A percentile compares a stretch with the other conserved stretches of the same genome.
These are phyloP conservation scores for Ophioninae sp. DNA, from an alignment of 2,888 invertebrate genomes.

Conservation along the genomic window DNA sequence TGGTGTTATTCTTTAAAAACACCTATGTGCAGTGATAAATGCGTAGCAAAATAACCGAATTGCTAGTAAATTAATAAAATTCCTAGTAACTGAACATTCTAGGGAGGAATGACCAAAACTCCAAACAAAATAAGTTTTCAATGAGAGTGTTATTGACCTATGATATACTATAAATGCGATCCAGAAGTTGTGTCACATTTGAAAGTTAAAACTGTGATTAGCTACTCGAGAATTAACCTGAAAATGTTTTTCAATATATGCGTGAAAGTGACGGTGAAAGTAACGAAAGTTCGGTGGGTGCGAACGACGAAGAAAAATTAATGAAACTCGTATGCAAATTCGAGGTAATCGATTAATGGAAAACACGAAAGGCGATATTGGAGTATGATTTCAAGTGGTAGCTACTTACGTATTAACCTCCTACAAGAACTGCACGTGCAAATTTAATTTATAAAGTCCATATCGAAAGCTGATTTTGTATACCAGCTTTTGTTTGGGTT, in stretches of 20 bases:
- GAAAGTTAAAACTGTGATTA: not conserved
- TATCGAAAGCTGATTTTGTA: not conserved
- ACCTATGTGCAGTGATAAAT: too few relatives aligned
- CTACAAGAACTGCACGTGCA: not conserved
- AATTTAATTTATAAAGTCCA: not conserved
- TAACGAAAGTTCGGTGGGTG: not conserved
- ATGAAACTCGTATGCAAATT: not conserved
- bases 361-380: not conserved
- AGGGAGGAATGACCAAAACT: too few relatives aligned
- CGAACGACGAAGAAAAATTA: not conserved
- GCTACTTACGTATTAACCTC: not conserved
- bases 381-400: not conserved
- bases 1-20: too few relatives aligned
- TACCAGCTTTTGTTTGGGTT: not conserved
- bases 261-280: not conserved
- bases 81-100: too few relatives aligned
- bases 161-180: not conserved
- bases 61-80: too few relatives aligned
- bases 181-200: not conserved
- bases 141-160: too few relatives aligned
- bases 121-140: too few relatives aligned
- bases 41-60: too few relatives aligned
- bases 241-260: not conserved
- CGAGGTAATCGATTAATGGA: not conserved
- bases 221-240: not conserved